Percentiles rank a stretch among this genome's conserved stretches.
These are phyloP conservation scores for Acipenser ruthenus DNA, from an alignment of 2,797 vertebrate species.

Conservation along the genomic window DNA sequence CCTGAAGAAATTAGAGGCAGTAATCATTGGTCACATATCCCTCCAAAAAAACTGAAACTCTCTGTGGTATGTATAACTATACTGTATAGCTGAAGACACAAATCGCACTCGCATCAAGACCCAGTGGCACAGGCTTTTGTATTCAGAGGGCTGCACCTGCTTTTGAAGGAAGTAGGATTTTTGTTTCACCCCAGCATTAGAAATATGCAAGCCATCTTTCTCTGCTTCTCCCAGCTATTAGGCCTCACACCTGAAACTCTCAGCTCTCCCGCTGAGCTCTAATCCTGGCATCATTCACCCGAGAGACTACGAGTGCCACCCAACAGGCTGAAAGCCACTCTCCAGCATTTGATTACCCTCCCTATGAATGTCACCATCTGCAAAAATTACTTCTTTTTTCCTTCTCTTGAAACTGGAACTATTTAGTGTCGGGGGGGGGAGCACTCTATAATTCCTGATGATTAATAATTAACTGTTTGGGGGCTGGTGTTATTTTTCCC, in stretches of 20 bases:
- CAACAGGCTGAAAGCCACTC: slow-evolving; percentile 50
- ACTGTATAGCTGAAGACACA: neutral
- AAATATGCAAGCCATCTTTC: slow-evolving; percentile 23
- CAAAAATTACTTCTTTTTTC: slow-evolving; percentile 79
- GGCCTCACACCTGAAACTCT: slow-evolving; percentile 82
- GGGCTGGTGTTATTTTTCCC: slow-evolving; percentile 75
- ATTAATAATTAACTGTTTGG: slow-evolving; percentile 84
- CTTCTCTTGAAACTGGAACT: slow-evolving; percentile 65
- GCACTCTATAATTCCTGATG: slow-evolving; percentile 68
- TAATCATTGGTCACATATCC: neutral
- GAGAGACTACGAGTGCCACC: slow-evolving; percentile 65
- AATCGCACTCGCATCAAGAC: neutral
- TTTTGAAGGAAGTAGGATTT: slow-evolving; percentile 6
- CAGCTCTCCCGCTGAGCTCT: slow-evolving; percentile 68
- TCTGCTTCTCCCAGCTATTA: slow-evolving; percentile 78
- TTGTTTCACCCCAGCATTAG: neutral
- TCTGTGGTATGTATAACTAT: neutral
- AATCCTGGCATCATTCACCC: slow-evolving; percentile 82
- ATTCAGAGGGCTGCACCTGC: slow-evolving; percentile 9
- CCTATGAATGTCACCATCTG: slow-evolving; percentile 83
- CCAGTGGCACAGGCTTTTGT: neutral
- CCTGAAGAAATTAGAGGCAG: too few relatives aligned
- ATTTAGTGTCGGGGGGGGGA: slow-evolving; percentile 55
- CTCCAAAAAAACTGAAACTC: neutral
- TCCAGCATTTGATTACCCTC: slow-evolving; percentile 83